Percentiles rank a stretch among this genome's conserved stretches.
phyloP scores from a whole-genome alignment of 2,113 vertebrate genomes.

The Chaetorhynchus papuensis region DNA sequence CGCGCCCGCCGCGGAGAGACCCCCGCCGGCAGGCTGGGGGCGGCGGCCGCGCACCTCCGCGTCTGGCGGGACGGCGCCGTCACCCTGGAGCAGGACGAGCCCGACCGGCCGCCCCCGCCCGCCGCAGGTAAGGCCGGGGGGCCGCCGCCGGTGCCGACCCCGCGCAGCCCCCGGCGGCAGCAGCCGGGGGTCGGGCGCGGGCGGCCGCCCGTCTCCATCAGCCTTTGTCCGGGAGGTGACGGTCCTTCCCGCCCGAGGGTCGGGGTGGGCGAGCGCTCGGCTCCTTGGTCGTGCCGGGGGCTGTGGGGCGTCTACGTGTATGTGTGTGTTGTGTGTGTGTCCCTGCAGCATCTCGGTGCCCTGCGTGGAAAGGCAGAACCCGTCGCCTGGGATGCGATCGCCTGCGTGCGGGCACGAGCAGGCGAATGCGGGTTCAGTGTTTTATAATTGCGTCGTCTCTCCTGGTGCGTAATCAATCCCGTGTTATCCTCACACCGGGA shows the following conservation, averaged over 20 bases:
- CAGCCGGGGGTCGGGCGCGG: background rate
- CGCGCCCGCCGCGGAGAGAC: slow-evolving; percentile 56
- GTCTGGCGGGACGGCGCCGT: slow-evolving; percentile 86
- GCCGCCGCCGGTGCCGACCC: background rate
- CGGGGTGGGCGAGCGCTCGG: background rate
- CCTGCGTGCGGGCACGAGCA: background rate
- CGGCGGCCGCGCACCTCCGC: slow-evolving; percentile 75
- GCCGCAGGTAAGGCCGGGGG: slow-evolving; percentile 41
- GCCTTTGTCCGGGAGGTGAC: background rate
- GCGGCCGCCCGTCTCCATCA: background rate
- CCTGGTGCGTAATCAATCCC: background rate
- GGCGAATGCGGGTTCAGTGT: background rate
- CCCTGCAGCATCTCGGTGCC: background rate
- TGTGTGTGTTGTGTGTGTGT: no score
- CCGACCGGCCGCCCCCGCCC: background rate
- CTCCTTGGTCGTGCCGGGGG: background rate
- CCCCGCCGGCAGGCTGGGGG: slow-evolving; percentile 35
- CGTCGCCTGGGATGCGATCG: background rate
- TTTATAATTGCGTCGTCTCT: background rate
- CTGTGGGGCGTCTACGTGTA: background rate
- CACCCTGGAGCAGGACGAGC: slow-evolving; percentile 45
- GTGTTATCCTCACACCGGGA: background rate
- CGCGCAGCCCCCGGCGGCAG: background rate
- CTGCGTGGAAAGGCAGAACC: background rate
- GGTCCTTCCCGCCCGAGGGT: background rate